Percentiles rank a stretch among this genome's conserved stretches.
Evolutionary conservation across 2,113 vertebrate genomes (phyloP).

Genomic region (Rhynchomys soricoides): DNA sequence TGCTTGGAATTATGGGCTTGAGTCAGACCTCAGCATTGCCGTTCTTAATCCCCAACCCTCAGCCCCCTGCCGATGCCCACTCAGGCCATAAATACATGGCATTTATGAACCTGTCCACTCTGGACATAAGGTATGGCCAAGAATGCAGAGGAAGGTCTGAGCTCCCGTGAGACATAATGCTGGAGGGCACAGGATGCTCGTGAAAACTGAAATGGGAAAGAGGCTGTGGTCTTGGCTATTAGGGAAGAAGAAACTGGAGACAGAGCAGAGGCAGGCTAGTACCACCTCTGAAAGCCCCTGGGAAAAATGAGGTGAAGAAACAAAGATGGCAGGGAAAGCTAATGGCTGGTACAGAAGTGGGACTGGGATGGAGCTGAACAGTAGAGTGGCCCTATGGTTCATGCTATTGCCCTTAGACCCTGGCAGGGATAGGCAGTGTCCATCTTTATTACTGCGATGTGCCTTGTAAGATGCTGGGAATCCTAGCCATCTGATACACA

Average conservation of each 20-base stretch:
- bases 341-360: neutral
- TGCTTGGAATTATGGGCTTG: constrained; percentile 39
- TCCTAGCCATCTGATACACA: neutral
- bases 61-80: neutral
- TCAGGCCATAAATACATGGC: neutral
- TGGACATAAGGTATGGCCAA: neutral
- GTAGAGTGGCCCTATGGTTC: neutral
- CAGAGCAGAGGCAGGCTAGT: neutral
- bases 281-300: neutral
- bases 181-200: neutral
- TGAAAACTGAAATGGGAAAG: neutral
- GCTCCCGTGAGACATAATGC: neutral
- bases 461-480: neutral
- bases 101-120: neutral
- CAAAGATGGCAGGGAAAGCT: neutral
- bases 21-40: neutral
- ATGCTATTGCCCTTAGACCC: neutral
- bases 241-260: neutral
- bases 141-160: neutral
- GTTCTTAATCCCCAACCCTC: neutral
- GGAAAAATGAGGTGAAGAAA: neutral
- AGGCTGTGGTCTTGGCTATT: neutral
- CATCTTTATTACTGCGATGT: neutral
- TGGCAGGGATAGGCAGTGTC: neutral
- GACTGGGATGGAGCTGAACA: neutral